phyloP scores from a whole-genome alignment of 1,140 invertebrate species.

The Caenorhabditis remanei region DNA sequence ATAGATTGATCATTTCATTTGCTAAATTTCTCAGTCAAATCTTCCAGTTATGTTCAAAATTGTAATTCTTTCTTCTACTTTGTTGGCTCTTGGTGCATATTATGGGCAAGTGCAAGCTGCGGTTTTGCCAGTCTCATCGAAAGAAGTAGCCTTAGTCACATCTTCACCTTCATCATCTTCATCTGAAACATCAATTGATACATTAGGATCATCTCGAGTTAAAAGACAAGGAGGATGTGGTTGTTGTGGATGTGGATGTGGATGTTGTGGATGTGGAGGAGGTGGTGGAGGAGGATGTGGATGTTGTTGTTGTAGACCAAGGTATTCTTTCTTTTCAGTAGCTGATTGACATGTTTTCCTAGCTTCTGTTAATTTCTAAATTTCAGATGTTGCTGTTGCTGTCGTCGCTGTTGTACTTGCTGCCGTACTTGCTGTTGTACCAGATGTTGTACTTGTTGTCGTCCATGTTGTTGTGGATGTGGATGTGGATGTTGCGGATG shows the following conservation, averaged over 20 bases:
- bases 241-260: conserved; percentile 52
- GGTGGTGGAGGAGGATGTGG: conserved; percentile 52
- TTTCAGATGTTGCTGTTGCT: conserved; percentile 57
- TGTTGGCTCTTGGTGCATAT: conserved; percentile 15
- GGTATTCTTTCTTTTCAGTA: neutral
- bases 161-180: conserved; percentile 1
- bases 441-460: conserved; percentile 61
- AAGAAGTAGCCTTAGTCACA: conserved; percentile 22
- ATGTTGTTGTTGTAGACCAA: conserved; percentile 63
- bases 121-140: conserved; percentile 29
- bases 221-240: conserved; percentile 59
- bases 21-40: too few species aligned
- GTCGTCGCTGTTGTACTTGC: conserved; percentile 50
- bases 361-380: too few species aligned
- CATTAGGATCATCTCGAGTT: conserved; percentile 49
- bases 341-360: neutral
- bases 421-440: conserved; percentile 54
- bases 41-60: neutral
- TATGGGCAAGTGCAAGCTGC: conserved; percentile 13
- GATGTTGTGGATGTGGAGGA: conserved; percentile 49
- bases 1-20: conserved; percentile 8
- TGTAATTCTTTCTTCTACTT: neutral
- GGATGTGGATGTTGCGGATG: conserved; percentile 54
- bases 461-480: conserved; percentile 58
- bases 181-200: conserved; percentile 51